A percentile compares a stretch with the other conserved stretches of the same genome.
Evolutionary conservation across 2,888 invertebrate species (phyloP).

Genomic region (Rotaria macrura): DNA sequence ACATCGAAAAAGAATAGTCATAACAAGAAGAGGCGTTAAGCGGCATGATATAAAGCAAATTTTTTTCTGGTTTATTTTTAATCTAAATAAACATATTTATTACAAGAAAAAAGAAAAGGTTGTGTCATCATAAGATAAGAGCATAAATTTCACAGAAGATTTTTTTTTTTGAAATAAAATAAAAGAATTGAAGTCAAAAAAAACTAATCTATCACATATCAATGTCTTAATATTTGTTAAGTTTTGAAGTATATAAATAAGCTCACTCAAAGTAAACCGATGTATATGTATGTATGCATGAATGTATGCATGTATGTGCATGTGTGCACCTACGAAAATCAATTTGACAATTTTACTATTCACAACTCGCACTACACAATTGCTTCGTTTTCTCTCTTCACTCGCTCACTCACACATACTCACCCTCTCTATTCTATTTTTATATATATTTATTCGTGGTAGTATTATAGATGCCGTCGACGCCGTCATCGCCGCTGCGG

Average conservation of each 20-base stretch:
- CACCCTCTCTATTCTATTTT: background rate
- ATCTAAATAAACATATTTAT: background rate
- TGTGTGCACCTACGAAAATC: background rate
- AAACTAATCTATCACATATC: no score
- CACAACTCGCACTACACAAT: background rate
- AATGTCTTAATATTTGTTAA: background rate
- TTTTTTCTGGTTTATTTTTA: background rate
- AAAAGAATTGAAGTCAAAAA: background rate
- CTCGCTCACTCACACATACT: no score
- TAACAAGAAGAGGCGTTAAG: background rate
- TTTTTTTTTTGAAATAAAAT: background rate
- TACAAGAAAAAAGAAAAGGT: background rate
- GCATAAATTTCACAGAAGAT: background rate
- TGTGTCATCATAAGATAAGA: background rate
- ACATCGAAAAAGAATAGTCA: background rate
- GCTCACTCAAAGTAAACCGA: background rate
- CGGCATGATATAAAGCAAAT: background rate
- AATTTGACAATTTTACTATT: constrained; percentile 15
- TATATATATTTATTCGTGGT: background rate
- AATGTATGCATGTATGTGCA: background rate
- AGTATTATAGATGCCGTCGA: background rate
- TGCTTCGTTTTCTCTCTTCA: background rate
- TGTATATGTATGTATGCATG: background rate
- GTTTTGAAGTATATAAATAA: background rate
- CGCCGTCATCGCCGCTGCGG: background rate